These are phyloP conservation scores for Scalopus aquaticus DNA, from an alignment of 2,113 vertebrate species.

Conservation along the genomic window DNA sequence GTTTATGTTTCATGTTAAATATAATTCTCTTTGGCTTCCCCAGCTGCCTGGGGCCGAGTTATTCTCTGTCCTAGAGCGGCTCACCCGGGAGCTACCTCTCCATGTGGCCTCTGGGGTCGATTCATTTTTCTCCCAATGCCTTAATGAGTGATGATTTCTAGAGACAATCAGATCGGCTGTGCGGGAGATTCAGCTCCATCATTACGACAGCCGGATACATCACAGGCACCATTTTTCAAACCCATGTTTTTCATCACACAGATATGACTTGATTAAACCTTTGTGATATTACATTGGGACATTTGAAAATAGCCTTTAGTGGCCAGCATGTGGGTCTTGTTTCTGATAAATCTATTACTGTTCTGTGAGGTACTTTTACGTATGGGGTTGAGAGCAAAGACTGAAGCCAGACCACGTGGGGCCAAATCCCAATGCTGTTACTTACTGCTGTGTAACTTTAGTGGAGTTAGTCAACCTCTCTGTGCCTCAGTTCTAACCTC, in stretches of 20 bases:
- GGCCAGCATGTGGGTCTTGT: constrained; percentile 52
- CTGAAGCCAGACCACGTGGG: neutral
- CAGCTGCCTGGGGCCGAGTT: constrained; percentile 55
- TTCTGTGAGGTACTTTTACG: neutral
- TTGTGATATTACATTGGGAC: constrained; percentile 77
- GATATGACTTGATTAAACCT: constrained; percentile 81
- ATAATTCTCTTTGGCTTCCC: constrained; percentile 68
- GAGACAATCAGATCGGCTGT: constrained; percentile 78
- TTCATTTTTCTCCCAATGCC: constrained; percentile 74
- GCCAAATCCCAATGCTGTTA: neutral
- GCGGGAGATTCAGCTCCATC: constrained; percentile 73
- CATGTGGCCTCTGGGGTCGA: constrained; percentile 76
- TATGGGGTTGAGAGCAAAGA: neutral
- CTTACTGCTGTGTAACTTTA: neutral
- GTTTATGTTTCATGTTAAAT: constrained; percentile 72
- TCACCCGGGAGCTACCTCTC: constrained; percentile 64
- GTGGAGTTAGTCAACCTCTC: constrained; percentile 19
- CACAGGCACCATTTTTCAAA: constrained; percentile 80
- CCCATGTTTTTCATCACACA: constrained; percentile 78
- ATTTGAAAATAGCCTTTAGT: constrained; percentile 77
- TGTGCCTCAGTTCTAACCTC: neutral
- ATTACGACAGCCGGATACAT: constrained; percentile 77
- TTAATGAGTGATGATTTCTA: constrained; percentile 81
- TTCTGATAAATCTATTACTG: constrained; percentile 69
- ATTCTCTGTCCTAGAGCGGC: constrained; percentile 49